These are phyloP conservation scores for Oscheius sp. DNA, from an alignment of 2,888 invertebrate genomes.

Conservation along the genomic window DNA sequence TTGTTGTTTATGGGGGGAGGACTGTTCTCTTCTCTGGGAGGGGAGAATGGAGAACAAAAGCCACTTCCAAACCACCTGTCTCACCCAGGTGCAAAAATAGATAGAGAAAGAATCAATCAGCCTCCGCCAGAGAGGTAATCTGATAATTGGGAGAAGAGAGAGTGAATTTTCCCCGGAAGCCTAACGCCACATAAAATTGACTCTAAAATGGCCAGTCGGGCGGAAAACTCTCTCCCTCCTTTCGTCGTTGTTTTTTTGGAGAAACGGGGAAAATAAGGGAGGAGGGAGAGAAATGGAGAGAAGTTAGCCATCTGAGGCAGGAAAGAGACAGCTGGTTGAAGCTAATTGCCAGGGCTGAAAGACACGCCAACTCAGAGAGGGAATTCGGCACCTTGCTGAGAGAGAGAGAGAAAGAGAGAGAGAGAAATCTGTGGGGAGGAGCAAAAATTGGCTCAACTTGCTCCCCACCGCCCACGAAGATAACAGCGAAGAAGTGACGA, in stretches of 20 bases:
- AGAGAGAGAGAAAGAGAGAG: neutral
- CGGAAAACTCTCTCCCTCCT: neutral
- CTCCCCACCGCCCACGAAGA: neutral
- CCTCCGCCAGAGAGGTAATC: too few species aligned
- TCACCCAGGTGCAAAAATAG: too few species aligned
- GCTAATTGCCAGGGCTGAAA: slow-evolving; percentile 9
- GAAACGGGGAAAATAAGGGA: neutral
- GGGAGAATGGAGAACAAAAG: too few species aligned
- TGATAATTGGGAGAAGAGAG: slow-evolving; percentile 24
- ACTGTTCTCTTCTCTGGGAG: too few species aligned
- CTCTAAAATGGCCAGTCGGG: neutral
- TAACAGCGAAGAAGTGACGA: neutral
- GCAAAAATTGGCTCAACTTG: neutral
- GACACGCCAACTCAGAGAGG: neutral
- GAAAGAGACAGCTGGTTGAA: slow-evolving; percentile 10
- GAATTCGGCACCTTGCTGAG: neutral
- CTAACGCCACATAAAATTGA: neutral
- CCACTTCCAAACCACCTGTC: too few species aligned
- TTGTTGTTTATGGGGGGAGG: too few species aligned
- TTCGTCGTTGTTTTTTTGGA: neutral
- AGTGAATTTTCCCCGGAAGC: neutral
- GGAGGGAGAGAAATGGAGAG: neutral
- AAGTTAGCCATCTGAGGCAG: neutral
- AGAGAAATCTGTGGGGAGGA: neutral
- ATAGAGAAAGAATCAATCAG: too few species aligned